Base-by-base conservation (phyloP, 2,888 invertebrate species). In the Nomada flava region DNA sequence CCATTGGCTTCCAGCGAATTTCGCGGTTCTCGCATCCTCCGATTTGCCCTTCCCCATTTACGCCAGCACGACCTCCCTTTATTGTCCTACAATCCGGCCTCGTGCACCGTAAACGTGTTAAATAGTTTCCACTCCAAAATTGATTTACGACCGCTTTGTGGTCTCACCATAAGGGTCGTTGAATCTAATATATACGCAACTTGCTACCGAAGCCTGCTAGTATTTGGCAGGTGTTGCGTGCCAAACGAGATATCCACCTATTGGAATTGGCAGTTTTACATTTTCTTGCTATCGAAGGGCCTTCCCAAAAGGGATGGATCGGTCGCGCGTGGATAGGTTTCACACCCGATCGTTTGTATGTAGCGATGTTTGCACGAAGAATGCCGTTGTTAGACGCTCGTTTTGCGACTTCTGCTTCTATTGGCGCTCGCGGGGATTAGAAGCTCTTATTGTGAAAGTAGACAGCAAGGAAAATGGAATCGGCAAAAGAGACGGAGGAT, bases 391-490 rank as follows among this genome's bases (percentile, higher is more conserved):
- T 76, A 65, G 69, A 50, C 11, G 67, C 59, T 63, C 62, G 60
- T 62, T 65, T 60, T 26, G 20, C 65, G 78, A 71, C 50, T 67
- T 71, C 52, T 70, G 70, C 2, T 23, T 29, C 65, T 60, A 76
- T 70, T 71, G 70, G 65, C 63, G 70, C 53, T 77, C n/a, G 29
- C 36, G 15, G 60, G 53, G 64, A 77, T 79, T 71, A 77, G 62
- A 77, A 53, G 36, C 64, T 71, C 79, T 79, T 55, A 20, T 60
- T 36, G 78, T 52, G 36, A 77, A 68, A 60, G 70, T 53, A 70
- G 64, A 77, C 64, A 70, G 64, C 47, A 47, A 57, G 36, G 65
- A 70, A 79, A 71, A 79, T 71, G 70, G 78, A 65, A 79, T 73
- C 64, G 47, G 13, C 44, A 5, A 63, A 53, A 55, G 63, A 63